Evolutionary conservation across 2,888 invertebrate genomes (phyloP).

Genomic region (Sinohyriopsis cumingii): DNA sequence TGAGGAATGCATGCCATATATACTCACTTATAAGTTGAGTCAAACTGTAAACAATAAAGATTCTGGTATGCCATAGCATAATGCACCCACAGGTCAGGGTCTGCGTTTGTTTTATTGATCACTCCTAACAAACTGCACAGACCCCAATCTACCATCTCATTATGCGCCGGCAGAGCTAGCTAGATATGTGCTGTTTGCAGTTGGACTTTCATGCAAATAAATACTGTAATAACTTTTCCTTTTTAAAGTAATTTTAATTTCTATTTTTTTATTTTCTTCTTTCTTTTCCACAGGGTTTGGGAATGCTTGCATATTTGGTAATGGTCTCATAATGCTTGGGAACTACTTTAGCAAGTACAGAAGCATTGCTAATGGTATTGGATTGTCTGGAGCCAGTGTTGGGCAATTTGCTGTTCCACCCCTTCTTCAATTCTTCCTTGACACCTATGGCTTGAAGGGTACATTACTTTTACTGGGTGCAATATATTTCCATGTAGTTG

Average conservation of each 20-base stretch:
- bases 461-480: slow-evolving; percentile 46
- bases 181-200: no score
- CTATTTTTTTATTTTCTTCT: background rate
- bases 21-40: no score
- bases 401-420: slow-evolving; percentile 63
- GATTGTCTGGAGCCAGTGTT: slow-evolving; percentile 60
- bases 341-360: slow-evolving; percentile 57
- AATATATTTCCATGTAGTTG: slow-evolving; percentile 50
- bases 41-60: no score
- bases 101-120: no score
- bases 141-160: no score
- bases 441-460: slow-evolving; percentile 49
- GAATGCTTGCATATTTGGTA: slow-evolving; percentile 61
- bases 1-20: no score
- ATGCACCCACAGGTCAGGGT: no score
- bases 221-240: background rate
- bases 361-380: slow-evolving; percentile 57
- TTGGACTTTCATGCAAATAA: no score
- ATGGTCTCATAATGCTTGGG: slow-evolving; percentile 58
- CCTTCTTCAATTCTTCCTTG: slow-evolving; percentile 53
- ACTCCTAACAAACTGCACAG: no score
- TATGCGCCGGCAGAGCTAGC: no score
- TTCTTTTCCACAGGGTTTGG: slow-evolving; percentile 50
- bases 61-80: no score
- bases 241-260: slow-evolving; percentile 1